phyloP scores from a whole-genome alignment of 2,113 vertebrate species.

The Alethe castanea region DNA sequence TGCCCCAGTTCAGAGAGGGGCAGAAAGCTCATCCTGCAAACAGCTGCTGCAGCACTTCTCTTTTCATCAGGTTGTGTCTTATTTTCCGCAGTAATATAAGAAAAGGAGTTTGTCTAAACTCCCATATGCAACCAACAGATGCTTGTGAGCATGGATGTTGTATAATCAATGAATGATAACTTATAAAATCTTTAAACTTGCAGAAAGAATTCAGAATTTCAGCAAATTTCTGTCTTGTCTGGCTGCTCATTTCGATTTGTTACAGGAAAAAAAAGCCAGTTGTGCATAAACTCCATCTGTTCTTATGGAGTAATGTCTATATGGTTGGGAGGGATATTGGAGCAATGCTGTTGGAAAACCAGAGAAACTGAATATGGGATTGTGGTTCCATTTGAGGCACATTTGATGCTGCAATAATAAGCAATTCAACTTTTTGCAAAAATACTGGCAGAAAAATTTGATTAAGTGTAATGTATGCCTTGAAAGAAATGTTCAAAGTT shows the following conservation, averaged over 20 bases:
- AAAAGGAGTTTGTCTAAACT: conserved; percentile 19
- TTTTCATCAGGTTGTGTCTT: conserved; percentile 4
- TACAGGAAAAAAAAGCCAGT: conserved; percentile 3
- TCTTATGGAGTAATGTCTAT: not conserved
- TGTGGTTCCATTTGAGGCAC: not conserved
- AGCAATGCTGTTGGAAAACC: not conserved
- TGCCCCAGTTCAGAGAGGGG: not conserved
- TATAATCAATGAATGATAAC: conserved; percentile 55
- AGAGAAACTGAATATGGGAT: not conserved
- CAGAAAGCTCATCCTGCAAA: not conserved
- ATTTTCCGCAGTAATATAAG: not conserved
- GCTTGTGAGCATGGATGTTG: conserved; percentile 47
- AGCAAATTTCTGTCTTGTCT: conserved; percentile 61
- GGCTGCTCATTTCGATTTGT: conserved; percentile 49
- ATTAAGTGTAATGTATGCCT: not conserved
- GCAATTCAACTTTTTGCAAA: conserved; percentile 10
- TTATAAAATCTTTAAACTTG: conserved; percentile 69
- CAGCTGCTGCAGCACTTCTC: not conserved
- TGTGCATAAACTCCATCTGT: conserved; percentile 72
- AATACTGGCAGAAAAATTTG: not conserved
- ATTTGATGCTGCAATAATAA: conserved; percentile 15
- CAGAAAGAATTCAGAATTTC: conserved; percentile 69
- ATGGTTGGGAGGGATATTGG: not conserved
- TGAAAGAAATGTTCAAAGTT: conserved; percentile 39
- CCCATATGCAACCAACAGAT: conserved; percentile 68